phyloP scores from a whole-genome alignment of 1,140 invertebrate genomes.

The Drosophila ohnishii region DNA sequence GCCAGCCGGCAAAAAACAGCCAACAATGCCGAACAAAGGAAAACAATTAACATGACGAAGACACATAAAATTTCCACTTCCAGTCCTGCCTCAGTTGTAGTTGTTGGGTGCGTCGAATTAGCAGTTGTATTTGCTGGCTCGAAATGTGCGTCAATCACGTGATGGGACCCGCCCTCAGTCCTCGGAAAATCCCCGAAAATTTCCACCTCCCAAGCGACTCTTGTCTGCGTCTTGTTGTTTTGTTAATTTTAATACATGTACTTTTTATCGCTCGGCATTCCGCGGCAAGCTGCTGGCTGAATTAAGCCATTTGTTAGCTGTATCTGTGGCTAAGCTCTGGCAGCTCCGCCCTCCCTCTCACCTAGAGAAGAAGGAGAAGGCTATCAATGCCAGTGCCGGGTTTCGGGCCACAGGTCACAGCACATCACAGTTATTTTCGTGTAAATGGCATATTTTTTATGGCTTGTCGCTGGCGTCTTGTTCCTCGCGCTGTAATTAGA shows the following conservation, averaged over 20 bases:
- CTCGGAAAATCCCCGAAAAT: conserved; percentile 21
- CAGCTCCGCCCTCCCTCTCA: not conserved
- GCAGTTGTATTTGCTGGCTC: conserved; percentile 38
- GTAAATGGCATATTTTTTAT: conserved; percentile 72
- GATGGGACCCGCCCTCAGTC: conserved; percentile 36
- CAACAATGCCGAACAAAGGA: conserved; percentile 55
- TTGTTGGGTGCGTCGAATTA: conserved; percentile 59
- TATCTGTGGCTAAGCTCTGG: conserved; percentile 44
- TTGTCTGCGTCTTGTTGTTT: conserved; percentile 70
- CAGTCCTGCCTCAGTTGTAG: conserved; percentile 2
- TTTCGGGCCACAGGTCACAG: conserved; percentile 48
- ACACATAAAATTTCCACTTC: conserved; percentile 73
- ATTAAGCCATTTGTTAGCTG: conserved; percentile 62
- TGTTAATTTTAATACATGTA: conserved; percentile 74
- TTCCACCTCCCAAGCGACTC: conserved; percentile 7
- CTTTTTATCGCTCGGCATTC: conserved; percentile 65
- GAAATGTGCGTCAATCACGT: conserved; percentile 73
- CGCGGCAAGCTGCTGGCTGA: conserved; percentile 25
- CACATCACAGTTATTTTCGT: conserved; percentile 66
- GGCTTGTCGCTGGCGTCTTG: conserved; percentile 51
- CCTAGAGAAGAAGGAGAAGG: not conserved
- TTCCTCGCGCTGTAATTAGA: conserved; percentile 55
- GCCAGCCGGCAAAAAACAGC: conserved; percentile 22
- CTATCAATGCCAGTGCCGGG: conserved; percentile 27
- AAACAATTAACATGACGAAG: conserved; percentile 81